A percentile compares a stretch with the other conserved stretches of the same genome.
Conservation (phyloP, 2,888 invertebrate species). For the Pimpla rufipes region DNA sequence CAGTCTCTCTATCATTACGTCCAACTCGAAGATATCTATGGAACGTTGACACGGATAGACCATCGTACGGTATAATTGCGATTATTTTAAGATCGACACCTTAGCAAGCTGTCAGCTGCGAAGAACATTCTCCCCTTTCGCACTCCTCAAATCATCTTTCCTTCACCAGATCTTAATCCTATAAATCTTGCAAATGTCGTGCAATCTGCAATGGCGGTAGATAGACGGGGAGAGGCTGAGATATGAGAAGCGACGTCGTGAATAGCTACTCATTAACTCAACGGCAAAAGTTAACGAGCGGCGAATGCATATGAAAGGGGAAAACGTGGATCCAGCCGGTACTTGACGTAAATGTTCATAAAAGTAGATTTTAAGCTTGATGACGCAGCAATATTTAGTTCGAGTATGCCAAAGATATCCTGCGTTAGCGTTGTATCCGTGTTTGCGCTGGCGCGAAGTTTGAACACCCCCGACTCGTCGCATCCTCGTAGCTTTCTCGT, state of each 20-base stretch:
- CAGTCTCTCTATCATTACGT: conserved; percentile 13
- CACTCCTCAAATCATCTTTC: background rate
- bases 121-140: background rate
- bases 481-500: background rate
- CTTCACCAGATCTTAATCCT: conserved; percentile 20
- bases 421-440: background rate
- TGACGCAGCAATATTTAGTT: background rate
- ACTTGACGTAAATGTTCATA: background rate
- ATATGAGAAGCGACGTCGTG: conserved; percentile 40
- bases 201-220: background rate
- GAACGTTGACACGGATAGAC: conserved; percentile 70
- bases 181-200: conserved; percentile 5
- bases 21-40: conserved; percentile 46
- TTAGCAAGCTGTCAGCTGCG: conserved; percentile 38
- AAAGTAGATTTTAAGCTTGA: background rate
- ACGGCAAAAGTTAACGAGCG: conserved; percentile 48
- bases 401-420: background rate
- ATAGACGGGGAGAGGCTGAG: conserved; percentile 1
- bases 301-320: conserved; percentile 19
- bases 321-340: background rate
- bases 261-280: conserved; percentile 46
- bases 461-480: background rate
- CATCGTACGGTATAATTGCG: conserved; percentile 64
- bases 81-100: conserved; percentile 50
- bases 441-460: background rate